Conservation (phyloP, 2,888 invertebrate genomes). For the Mystacides longicornis region DNA sequence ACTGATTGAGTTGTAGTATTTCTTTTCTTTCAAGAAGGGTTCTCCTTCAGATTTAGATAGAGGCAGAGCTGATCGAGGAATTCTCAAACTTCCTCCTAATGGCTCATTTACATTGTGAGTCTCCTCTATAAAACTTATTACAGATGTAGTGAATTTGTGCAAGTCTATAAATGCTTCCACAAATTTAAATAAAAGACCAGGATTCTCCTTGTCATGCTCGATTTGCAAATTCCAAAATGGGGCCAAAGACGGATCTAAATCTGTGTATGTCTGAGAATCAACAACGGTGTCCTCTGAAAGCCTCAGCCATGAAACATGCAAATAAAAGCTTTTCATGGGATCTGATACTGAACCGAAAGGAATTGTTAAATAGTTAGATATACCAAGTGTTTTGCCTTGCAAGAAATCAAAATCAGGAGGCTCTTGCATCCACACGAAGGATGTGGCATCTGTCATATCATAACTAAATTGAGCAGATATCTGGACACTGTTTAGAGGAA, state of each 20-base stretch:
- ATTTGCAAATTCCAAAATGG: conserved; percentile 71
- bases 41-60: conserved; percentile 11
- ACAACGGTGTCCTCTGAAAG: conserved; percentile 78
- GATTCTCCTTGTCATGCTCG: conserved; percentile 58
- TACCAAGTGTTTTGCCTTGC: conserved; percentile 48
- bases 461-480: conserved; percentile 75
- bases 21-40: conserved; percentile 9
- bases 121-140: conserved; percentile 28
- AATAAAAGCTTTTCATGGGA: conserved; percentile 67
- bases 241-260: conserved; percentile 74
- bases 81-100: conserved; percentile 5
- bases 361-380: conserved; percentile 48
- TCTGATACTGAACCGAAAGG: conserved; percentile 83
- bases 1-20: conserved; percentile 17
- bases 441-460: conserved; percentile 53
- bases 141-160: conserved; percentile 45
- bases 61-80: conserved; percentile 9
- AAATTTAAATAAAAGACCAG: conserved; percentile 71
- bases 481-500: conserved; percentile 55
- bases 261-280: conserved; percentile 81
- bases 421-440: conserved; percentile 56
- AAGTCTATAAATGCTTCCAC: conserved; percentile 64
- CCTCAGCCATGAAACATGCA: conserved; percentile 82
- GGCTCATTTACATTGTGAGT: background rate
- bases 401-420: conserved; percentile 48